phyloP scores from a whole-genome alignment of 2,797 vertebrate genomes.

The Neoniphon sammara region DNA sequence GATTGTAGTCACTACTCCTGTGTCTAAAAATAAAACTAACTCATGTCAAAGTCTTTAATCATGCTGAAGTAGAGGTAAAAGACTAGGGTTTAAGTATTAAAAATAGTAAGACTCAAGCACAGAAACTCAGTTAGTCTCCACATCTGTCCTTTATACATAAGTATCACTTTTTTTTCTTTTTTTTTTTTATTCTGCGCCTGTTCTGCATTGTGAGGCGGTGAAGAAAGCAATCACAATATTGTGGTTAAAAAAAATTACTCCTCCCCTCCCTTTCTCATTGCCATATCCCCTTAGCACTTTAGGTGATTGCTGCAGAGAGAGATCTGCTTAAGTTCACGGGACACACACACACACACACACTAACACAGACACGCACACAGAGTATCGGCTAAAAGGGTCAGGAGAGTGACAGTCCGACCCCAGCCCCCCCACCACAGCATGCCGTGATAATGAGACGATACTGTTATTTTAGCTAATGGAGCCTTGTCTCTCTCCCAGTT shows the following conservation, averaged over 20 bases:
- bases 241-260: too few species aligned
- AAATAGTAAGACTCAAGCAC: constrained; percentile 1
- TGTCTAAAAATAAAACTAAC: not conserved
- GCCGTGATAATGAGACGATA: constrained; percentile 61
- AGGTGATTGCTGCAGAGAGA: not conserved
- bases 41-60: not conserved
- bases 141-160: too few species aligned
- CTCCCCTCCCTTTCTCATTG: not conserved
- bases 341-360: constrained; percentile 9
- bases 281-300: constrained; percentile 10
- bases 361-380: constrained; percentile 3
- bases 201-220: not conserved
- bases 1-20: not conserved
- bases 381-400: constrained; percentile 26
- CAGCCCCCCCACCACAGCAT: constrained; percentile 61
- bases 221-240: not conserved
- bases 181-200: too few species aligned
- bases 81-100: not conserved
- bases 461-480: constrained; percentile 76
- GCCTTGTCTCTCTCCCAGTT: constrained; percentile 42
- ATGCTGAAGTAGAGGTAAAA: not conserved
- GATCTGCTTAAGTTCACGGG: not conserved
- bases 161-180: too few species aligned
- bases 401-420: constrained; percentile 31
- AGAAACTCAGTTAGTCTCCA: not conserved